These are phyloP conservation scores for Tanypteryx hageni DNA, from an alignment of 2,888 invertebrate genomes.

Conservation along the genomic window DNA sequence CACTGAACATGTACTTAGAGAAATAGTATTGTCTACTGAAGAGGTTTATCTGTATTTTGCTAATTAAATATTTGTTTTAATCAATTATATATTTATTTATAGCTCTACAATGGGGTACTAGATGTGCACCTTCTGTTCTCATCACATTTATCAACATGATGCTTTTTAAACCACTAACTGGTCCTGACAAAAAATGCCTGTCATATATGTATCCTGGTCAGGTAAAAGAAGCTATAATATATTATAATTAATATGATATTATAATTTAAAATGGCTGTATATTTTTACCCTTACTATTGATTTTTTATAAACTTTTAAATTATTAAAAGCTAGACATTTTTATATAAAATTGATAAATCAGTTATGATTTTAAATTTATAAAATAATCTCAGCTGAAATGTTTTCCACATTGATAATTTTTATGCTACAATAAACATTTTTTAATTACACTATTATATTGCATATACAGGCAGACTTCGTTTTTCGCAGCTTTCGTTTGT, in stretches of 20 bases:
- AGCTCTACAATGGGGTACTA: constrained; percentile 71
- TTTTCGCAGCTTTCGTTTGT: too few species aligned
- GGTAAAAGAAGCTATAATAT: constrained; percentile 23
- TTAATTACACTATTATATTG: too few species aligned
- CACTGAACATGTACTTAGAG: too few species aligned
- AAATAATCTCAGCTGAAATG: too few species aligned
- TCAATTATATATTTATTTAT: constrained; percentile 6
- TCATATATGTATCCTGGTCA: constrained; percentile 69
- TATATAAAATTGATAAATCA: too few species aligned
- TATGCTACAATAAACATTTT: too few species aligned
- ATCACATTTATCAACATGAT: constrained; percentile 87
- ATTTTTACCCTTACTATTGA: neutral
- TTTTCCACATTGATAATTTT: too few species aligned
- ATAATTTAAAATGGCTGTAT: neutral
- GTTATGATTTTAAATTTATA: too few species aligned
- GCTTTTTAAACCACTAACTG: constrained; percentile 75
- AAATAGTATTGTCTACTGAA: neutral
- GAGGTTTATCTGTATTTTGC: neutral
- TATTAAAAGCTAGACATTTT: neutral
- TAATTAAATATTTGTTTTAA: neutral
- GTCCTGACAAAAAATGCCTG: constrained; percentile 68
- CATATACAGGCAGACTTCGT: too few species aligned
- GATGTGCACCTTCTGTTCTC: constrained; percentile 79
- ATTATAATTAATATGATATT: neutral
- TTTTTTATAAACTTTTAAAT: neutral